Evolutionary conservation across 2,113 vertebrate species (phyloP).

Genomic region (Rhynchomys soricoides): DNA sequence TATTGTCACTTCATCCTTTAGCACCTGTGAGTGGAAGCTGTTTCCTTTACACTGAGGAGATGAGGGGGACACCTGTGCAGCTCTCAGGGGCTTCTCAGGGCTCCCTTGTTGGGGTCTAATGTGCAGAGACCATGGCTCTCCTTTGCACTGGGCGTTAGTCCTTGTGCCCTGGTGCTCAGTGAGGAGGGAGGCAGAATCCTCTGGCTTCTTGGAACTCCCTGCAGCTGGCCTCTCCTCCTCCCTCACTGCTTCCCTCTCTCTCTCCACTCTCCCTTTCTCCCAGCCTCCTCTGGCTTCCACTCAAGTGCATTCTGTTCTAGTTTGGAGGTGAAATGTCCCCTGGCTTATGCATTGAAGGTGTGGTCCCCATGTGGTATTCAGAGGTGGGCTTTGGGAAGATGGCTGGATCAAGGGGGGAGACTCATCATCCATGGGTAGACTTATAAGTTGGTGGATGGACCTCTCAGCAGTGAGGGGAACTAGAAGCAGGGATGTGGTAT

Average conservation of each 20-base stretch:
- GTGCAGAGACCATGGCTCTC: neutral
- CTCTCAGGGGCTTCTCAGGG: no score
- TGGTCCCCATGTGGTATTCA: neutral
- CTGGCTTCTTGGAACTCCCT: neutral
- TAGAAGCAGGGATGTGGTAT: neutral
- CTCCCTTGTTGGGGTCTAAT: no score
- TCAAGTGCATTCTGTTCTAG: neutral
- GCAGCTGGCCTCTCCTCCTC: neutral
- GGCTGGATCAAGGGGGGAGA: no score
- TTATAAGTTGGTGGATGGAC: neutral
- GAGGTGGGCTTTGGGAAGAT: neutral
- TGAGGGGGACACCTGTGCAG: neutral
- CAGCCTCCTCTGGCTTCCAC: neutral
- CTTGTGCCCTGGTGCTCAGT: neutral
- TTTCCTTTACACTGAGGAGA: neutral
- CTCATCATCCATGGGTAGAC: neutral
- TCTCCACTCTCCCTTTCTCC: neutral
- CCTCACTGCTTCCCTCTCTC: neutral
- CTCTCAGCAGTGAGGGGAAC: neutral
- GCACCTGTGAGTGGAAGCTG: neutral
- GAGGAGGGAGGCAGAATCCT: neutral
- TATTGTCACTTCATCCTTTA: neutral
- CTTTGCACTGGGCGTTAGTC: no score
- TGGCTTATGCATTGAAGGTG: neutral
- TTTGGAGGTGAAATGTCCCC: neutral